A percentile compares a stretch with the other conserved stretches of the same genome.
Conservation (phyloP, 2,797 vertebrate species). For the Chrysocyon brachyurus region DNA sequence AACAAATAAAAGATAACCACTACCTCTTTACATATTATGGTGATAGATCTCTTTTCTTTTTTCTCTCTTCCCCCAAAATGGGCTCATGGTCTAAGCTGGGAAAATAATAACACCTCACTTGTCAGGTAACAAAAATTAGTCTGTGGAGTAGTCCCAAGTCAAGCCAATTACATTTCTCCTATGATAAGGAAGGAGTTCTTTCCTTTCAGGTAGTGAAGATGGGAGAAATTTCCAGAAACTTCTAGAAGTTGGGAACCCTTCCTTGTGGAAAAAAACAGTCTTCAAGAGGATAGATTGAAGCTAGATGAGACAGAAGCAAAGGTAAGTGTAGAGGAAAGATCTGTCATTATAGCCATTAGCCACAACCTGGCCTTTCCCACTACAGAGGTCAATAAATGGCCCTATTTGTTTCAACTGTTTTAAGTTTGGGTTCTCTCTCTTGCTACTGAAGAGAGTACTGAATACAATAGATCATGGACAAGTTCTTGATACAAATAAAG, state of each 20-base stretch:
- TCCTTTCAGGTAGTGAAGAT: not conserved
- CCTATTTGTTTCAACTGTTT: not conserved
- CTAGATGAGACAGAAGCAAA: not conserved
- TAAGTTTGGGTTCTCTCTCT: not conserved
- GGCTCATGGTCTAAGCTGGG: not conserved
- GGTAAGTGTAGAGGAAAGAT: not conserved
- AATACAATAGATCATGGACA: not conserved
- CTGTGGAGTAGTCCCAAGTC: not conserved
- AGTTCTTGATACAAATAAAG: not conserved
- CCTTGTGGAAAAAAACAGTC: not conserved
- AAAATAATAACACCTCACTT: not conserved
- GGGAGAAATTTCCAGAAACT: not conserved
- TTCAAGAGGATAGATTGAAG: not conserved
- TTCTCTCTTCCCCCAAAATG: fast-evolving
- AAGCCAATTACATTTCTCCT: not conserved
- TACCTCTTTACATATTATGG: not conserved
- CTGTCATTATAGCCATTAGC: fast-evolving
- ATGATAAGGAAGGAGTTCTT: not conserved
- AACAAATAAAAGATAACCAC: not conserved
- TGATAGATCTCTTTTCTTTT: not conserved
- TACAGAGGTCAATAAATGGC: not conserved
- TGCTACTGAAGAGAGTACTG: not conserved
- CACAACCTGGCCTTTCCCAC: not conserved
- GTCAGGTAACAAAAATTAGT: not conserved
- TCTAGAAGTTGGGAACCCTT: not conserved